phyloP scores from a whole-genome alignment of 2,888 invertebrate genomes.

The Petrolisthes cinctipes region DNA sequence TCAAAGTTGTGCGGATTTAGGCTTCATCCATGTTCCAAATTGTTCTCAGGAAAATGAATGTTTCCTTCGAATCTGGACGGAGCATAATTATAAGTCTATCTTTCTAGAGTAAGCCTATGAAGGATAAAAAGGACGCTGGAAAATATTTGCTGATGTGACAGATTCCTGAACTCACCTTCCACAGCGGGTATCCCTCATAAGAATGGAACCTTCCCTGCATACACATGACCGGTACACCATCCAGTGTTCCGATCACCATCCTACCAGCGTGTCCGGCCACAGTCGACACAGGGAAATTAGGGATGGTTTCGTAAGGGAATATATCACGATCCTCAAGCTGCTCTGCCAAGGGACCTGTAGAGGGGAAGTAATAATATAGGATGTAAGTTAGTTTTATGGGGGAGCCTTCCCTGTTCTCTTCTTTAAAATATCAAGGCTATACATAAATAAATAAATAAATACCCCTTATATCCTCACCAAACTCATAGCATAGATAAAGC shows the following conservation, averaged over 20 bases:
- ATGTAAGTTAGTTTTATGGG: too few species aligned
- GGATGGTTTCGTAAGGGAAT: conserved; percentile 90
- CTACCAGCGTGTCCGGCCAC: conserved; percentile 93
- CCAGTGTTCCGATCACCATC: conserved; percentile 88
- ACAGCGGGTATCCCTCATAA: conserved; percentile 95
- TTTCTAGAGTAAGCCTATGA: neutral
- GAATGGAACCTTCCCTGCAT: conserved; percentile 98
- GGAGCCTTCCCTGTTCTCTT: too few species aligned
- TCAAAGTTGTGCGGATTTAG: too few species aligned
- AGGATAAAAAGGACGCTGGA: neutral
- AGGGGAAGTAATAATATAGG: too few species aligned
- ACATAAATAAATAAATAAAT: too few species aligned
- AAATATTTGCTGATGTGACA: neutral
- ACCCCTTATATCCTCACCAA: too few species aligned
- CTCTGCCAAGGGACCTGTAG: conserved; percentile 84
- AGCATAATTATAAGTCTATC: neutral
- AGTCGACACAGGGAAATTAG: conserved; percentile 92
- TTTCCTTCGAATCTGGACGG: too few species aligned
- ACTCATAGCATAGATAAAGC: too few species aligned
- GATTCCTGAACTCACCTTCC: conserved; percentile 76
- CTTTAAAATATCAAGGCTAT: too few species aligned
- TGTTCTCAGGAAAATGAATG: too few species aligned
- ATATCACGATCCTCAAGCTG: conserved; percentile 78
- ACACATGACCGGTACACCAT: conserved; percentile 86
- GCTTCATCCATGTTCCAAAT: too few species aligned